These are phyloP conservation scores for Pocillopora meandrina DNA, from an alignment of 92 coral and sea anemone species.

Conservation along the genomic window DNA sequence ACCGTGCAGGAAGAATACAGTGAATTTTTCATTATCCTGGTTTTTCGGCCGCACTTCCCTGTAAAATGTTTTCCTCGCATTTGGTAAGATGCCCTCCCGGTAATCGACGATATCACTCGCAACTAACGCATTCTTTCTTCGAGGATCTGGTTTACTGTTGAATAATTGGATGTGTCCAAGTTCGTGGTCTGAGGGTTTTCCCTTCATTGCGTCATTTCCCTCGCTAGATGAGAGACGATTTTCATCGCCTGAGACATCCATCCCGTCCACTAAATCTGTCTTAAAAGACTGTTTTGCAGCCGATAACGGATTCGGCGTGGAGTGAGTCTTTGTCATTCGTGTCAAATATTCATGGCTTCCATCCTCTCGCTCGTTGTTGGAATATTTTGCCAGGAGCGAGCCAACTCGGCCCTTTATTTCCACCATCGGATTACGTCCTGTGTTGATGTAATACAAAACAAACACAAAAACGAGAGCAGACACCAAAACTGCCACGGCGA, in stretches of 20 bases:
- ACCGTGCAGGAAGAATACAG: conserved; percentile 79
- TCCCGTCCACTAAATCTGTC: background rate
- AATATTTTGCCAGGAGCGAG: conserved; percentile 6
- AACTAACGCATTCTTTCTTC: conserved; percentile 12
- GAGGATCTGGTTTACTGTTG: conserved; percentile 1
- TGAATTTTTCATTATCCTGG: background rate
- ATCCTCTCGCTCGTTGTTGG: background rate
- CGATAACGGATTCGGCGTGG: background rate
- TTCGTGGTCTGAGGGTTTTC: conserved; percentile 7
- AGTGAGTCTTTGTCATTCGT: background rate
- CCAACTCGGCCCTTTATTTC: background rate
- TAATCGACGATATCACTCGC: conserved; percentile 31
- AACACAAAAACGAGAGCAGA: background rate
- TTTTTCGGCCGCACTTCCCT: conserved; percentile 69
- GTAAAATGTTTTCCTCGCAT: conserved; percentile 59
- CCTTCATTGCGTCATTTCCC: background rate
- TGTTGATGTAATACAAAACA: conserved; percentile 34
- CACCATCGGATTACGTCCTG: conserved; percentile 19
- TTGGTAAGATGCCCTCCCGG: conserved; percentile 51
- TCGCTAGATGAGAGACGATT: background rate
- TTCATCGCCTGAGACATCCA: background rate
- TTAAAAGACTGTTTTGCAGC: background rate
- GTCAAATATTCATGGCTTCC: background rate
- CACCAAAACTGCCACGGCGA: background rate
- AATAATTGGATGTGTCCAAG: background rate